Evolutionary conservation across 2,888 invertebrate species (phyloP).

Genomic region (Scrobipalpa costella): DNA sequence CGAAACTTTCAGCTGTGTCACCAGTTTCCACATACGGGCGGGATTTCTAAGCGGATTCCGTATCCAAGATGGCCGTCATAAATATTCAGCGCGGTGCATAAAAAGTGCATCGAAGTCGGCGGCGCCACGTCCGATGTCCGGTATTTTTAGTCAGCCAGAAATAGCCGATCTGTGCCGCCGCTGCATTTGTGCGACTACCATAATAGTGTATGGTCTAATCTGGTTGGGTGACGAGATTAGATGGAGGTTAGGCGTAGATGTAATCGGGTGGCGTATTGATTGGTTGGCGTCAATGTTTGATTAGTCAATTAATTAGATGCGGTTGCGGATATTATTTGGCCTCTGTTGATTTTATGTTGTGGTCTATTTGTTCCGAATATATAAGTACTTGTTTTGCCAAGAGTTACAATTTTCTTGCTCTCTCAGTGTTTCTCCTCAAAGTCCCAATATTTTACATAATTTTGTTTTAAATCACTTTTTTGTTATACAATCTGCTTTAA

Average conservation of each 20-base stretch:
- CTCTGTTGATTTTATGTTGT: too few species aligned
- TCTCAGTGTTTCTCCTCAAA: too few species aligned
- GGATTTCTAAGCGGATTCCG: conserved; percentile 27
- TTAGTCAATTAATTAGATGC: background rate
- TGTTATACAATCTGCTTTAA: too few species aligned
- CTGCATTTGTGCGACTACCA: conserved; percentile 53
- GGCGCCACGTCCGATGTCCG: conserved; percentile 49
- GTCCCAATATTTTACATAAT: too few species aligned
- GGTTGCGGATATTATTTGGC: too few species aligned
- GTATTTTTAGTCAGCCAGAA: conserved; percentile 66
- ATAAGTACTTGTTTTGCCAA: too few species aligned
- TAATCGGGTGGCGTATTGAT: conserved; percentile 2
- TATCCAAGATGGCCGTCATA: conserved; percentile 32
- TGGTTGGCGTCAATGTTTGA: background rate
- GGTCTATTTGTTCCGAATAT: too few species aligned
- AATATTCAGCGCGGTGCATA: conserved; percentile 64
- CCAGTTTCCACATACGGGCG: background rate
- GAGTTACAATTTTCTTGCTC: too few species aligned
- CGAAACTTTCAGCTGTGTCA: conserved; percentile 4
- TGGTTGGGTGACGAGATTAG: conserved; percentile 37
- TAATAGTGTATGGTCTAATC: conserved; percentile 36
- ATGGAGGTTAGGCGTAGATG: too few species aligned
- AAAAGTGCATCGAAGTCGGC: conserved; percentile 65
- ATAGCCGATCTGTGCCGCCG: conserved; percentile 63
- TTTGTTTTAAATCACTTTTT: too few species aligned